Evolutionary conservation across 1,140 invertebrate species (phyloP).

Genomic region (Anastrepha ludens): DNA sequence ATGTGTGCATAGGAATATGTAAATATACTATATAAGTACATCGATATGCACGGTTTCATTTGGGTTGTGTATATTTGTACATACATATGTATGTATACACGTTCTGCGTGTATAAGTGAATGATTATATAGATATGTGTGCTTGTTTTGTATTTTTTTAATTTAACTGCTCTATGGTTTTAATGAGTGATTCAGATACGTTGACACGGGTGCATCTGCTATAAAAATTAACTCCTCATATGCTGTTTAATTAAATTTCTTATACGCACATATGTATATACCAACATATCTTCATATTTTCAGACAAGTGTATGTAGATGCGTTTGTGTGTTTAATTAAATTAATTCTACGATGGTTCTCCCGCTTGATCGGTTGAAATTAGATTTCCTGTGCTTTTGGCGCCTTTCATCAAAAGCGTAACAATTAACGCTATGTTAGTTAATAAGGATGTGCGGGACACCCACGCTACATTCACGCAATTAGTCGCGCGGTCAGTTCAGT

Average conservation of each 20-base stretch:
- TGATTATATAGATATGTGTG: not conserved
- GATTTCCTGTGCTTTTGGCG: conserved; percentile 41
- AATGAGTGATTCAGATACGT: not conserved
- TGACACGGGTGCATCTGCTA: not conserved
- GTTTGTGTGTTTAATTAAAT: conserved; percentile 11
- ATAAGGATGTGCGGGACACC: conserved; percentile 54
- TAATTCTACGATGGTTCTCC: not conserved
- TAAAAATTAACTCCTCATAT: not conserved
- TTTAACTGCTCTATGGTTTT: not conserved
- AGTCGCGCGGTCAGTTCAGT: not conserved
- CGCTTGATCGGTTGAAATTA: conserved; percentile 47
- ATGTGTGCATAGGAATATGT: not conserved
- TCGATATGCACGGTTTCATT: not conserved
- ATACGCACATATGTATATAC: not conserved
- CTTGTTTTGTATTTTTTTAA: not conserved
- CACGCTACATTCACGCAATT: not conserved
- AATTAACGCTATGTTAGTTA: conserved; percentile 2
- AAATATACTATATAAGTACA: not conserved
- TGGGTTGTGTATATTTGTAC: not conserved
- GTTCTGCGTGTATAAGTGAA: not conserved
- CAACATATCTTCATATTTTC: not conserved
- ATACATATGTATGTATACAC: not conserved
- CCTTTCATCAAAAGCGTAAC: conserved; percentile 12
- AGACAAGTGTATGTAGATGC: not conserved
- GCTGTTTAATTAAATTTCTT: no score